phyloP scores from a whole-genome alignment of 2,888 invertebrate species.

The Spicauda simplicius region DNA sequence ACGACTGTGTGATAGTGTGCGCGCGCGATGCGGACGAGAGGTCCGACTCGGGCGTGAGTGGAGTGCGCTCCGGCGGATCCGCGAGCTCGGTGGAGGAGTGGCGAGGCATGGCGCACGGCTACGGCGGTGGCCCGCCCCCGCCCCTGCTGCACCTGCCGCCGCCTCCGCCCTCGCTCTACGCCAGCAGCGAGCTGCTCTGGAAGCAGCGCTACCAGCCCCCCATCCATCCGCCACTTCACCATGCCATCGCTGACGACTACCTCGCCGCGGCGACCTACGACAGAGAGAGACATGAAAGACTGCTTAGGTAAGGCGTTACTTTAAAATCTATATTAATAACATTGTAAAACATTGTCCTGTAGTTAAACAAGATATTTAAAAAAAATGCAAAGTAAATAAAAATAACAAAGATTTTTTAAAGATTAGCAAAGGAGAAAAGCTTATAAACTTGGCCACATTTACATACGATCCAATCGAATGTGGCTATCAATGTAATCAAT shows the following conservation, averaged over 20 bases:
- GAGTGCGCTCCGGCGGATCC: conserved; percentile 88
- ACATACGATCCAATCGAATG: too few relatives aligned
- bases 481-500: too few relatives aligned
- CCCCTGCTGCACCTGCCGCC: conserved; percentile 77
- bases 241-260: conserved; percentile 80
- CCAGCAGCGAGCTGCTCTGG: conserved; percentile 85
- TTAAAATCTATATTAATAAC: neutral
- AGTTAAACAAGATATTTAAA: too few relatives aligned
- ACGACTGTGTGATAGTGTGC: conserved; percentile 88
- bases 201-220: conserved; percentile 86
- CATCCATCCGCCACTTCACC: conserved; percentile 81
- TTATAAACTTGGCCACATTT: too few relatives aligned
- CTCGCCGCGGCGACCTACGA: conserved; percentile 84
- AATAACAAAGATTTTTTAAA: too few relatives aligned
- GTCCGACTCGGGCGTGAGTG: conserved; percentile 90
- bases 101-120: conserved; percentile 90
- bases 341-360: too few relatives aligned
- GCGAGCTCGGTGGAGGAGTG: conserved; percentile 92
- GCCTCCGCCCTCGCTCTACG: conserved; percentile 81
- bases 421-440: too few relatives aligned
- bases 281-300: conserved; percentile 88
- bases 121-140: conserved; percentile 87
- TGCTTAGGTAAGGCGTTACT: conserved; percentile 84
- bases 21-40: conserved; percentile 84
- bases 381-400: too few relatives aligned